Percentiles rank a stretch among this genome's conserved stretches.
Conservation (phyloP, 2,888 invertebrate species). For the Nomada lathburiana region DNA sequence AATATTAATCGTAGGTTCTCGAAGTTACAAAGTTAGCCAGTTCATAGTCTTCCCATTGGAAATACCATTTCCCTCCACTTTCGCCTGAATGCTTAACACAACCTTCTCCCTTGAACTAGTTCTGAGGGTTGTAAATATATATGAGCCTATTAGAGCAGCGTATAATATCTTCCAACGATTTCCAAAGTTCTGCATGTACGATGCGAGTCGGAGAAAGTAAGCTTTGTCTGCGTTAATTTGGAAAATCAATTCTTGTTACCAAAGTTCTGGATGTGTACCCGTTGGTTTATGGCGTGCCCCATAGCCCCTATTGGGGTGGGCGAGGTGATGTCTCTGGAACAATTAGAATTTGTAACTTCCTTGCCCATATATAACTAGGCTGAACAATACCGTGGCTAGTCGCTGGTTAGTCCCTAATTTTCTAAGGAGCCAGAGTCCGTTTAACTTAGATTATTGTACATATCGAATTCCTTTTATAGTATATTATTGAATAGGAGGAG, state of each 20-base stretch:
- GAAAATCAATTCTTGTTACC: conserved; percentile 16
- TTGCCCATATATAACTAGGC: conserved; percentile 7
- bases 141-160: background rate
- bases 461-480: too few species aligned
- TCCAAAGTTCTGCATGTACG: background rate
- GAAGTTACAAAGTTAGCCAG: background rate
- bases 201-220: background rate
- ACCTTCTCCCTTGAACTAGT: background rate
- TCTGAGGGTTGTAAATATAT: background rate
- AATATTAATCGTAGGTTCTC: background rate
- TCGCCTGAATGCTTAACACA: background rate
- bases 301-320: conserved; percentile 3
- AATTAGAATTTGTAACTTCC: conserved; percentile 20
- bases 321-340: background rate
- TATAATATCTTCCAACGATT: background rate
- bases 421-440: background rate
- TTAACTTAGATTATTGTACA: background rate
- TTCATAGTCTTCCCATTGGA: background rate
- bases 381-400: background rate
- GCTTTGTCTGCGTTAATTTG: background rate
- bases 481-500: too few species aligned
- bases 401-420: background rate
- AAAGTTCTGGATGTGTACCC: background rate
- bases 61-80: background rate
- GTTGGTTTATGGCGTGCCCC: background rate